Percentiles rank a stretch among this genome's conserved stretches.
phyloP scores from a whole-genome alignment of 2,797 vertebrate genomes.

The Gastrophryne carolinensis region DNA sequence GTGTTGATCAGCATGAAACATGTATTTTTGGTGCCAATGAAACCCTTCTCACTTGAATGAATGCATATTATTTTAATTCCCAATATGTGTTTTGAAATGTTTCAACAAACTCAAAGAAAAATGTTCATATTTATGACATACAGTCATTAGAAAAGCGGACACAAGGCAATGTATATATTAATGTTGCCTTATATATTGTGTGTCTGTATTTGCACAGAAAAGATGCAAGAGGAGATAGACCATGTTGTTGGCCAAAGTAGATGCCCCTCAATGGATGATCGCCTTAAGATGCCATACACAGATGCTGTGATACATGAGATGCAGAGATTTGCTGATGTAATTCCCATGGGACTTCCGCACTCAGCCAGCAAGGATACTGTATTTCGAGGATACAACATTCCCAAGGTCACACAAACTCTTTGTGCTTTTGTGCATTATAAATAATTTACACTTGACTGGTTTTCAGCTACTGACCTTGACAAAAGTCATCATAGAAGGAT shows the following conservation, averaged over 20 bases:
- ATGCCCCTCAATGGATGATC: conserved; percentile 15
- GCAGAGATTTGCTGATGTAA: conserved; percentile 33
- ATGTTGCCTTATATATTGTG: not conserved
- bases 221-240: conserved; percentile 28
- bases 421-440: not conserved
- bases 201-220: not conserved
- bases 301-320: conserved; percentile 31
- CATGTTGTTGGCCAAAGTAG: conserved; percentile 18
- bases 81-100: no score
- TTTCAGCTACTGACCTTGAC: not conserved
- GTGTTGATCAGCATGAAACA: no score
- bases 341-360: conserved; percentile 11
- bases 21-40: no score
- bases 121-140: no score
- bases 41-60: no score
- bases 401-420: conserved; percentile 10
- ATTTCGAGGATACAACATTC: conserved; percentile 32
- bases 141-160: no score
- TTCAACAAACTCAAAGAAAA: not conserved
- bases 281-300: conserved; percentile 11
- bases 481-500: no score
- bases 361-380: not conserved
- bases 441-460: not conserved
- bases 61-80: no score
- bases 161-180: not conserved